Evolutionary conservation across 2,113 vertebrate genomes (phyloP).

Genomic region (Acanthochromis polyacanthus): DNA sequence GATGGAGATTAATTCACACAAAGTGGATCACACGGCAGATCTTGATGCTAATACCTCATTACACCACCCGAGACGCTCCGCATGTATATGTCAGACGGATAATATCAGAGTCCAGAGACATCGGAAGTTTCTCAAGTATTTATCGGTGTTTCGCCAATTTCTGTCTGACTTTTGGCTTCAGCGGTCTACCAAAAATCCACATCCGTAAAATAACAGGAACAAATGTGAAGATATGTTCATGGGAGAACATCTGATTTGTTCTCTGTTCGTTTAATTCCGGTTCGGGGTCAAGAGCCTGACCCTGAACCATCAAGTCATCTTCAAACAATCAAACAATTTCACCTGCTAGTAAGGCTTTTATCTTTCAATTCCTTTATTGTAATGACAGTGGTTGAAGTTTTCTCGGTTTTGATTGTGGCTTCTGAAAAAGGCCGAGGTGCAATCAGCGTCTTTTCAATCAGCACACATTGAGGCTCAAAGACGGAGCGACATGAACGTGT

Average conservation of each 20-base stretch:
- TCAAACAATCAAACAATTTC: background rate
- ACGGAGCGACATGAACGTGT: background rate
- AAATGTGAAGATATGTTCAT: too few relatives aligned
- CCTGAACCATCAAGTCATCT: constrained; percentile 23
- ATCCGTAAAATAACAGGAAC: too few relatives aligned
- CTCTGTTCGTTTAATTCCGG: background rate
- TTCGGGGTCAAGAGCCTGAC: constrained; percentile 5
- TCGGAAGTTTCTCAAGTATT: background rate
- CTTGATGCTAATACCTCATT: background rate
- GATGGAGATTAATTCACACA: background rate
- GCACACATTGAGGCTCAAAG: constrained; percentile 26
- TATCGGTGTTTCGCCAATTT: too few relatives aligned
- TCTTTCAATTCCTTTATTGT: background rate
- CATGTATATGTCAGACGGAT: constrained; percentile 23
- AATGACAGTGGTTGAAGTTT: background rate
- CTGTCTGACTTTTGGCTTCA: background rate
- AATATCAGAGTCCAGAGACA: background rate
- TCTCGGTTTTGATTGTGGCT: background rate
- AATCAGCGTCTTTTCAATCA: constrained; percentile 69
- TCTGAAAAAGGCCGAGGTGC: background rate
- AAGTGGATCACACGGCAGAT: constrained; percentile 9
- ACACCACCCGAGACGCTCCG: background rate
- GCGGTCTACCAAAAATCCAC: too few relatives aligned
- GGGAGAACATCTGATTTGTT: background rate
- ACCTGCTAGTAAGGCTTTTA: background rate